Evolutionary conservation across 2,888 invertebrate species (phyloP), one percentile per base, ranked within the genome.

Genomic region (Himalopsyche tibetana): DNA sequence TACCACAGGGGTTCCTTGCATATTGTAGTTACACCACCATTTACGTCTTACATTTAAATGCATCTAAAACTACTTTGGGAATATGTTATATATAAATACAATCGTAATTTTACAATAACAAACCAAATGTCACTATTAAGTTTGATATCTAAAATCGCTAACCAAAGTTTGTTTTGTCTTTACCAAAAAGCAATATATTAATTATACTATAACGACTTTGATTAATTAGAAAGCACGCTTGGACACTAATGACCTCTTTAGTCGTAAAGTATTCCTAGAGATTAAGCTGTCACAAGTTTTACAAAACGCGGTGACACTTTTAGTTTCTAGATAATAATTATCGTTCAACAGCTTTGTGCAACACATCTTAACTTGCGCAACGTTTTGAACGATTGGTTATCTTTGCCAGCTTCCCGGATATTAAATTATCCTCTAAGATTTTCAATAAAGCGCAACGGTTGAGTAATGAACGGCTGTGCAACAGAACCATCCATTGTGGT

Each of bases 361-460:
- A 28, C 63, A 51, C 51, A 15, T 15, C 4, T 15, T 5, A 28
- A 19, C 19, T 63, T 63, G 63, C 63, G 63, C n/a, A 63, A 63
- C 63, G 19, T 9, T 56, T 63, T 63, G 28, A 63, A 19, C 63
- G n/a, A 63, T 63, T 28, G 63, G 19, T 63, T 63, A 63, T 19
- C 63, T 63, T 19, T 63, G 63, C 63, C 63, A 63, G 63, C 63
- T 63, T 19, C 63, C 63, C 63, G 63, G 63, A 63, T 63, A 19
- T 19, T 63, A 63, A 63, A 63, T 63, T 63, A 63, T 56, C 63
- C 28, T 63, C 19, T 19, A 63, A 63, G 19, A 63, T 63, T 63
- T 63, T 63, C 63, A 63, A 63, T 63, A 11, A n/a, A 63, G 63
- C 63, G n/a, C 63, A 63, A 63, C 63, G 63, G 63, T 63, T 63